Percentiles rank a stretch among this genome's conserved stretches.
These are phyloP conservation scores for Gallinago jamesoni DNA, from an alignment of 2,113 vertebrate genomes.

Conservation along the genomic window DNA sequence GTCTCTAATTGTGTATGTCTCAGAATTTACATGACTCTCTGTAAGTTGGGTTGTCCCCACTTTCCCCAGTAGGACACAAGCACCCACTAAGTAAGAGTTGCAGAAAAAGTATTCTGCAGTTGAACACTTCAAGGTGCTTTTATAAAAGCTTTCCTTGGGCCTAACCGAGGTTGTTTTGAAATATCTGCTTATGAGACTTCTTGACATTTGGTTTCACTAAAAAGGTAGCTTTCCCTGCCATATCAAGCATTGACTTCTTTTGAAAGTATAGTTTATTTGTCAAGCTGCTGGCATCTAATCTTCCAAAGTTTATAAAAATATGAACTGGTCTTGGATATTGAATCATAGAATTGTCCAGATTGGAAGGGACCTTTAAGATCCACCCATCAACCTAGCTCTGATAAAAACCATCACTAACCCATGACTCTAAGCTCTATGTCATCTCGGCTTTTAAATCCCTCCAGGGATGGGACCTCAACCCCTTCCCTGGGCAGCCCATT, in stretches of 20 bases:
- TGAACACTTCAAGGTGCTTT: background rate
- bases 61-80: background rate
- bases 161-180: background rate
- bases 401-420: too few relatives aligned
- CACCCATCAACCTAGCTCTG: too few relatives aligned
- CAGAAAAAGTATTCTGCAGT: background rate
- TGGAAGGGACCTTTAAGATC: too few relatives aligned
- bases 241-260: background rate
- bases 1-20: background rate
- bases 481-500: too few relatives aligned
- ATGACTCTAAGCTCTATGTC: too few relatives aligned
- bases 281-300: background rate
- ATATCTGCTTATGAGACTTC: background rate
- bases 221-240: background rate
- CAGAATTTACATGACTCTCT: fast-evolving
- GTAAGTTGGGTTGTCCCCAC: background rate
- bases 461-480: too few relatives aligned
- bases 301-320: background rate
- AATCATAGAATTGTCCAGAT: too few relatives aligned
- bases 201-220: background rate
- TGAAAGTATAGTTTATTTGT: background rate
- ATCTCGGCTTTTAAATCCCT: too few relatives aligned
- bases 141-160: background rate
- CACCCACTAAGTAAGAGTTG: background rate
- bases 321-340: background rate